Conservation (phyloP, 2,888 invertebrate genomes). For the Cryptocheilus praepositus region DNA sequence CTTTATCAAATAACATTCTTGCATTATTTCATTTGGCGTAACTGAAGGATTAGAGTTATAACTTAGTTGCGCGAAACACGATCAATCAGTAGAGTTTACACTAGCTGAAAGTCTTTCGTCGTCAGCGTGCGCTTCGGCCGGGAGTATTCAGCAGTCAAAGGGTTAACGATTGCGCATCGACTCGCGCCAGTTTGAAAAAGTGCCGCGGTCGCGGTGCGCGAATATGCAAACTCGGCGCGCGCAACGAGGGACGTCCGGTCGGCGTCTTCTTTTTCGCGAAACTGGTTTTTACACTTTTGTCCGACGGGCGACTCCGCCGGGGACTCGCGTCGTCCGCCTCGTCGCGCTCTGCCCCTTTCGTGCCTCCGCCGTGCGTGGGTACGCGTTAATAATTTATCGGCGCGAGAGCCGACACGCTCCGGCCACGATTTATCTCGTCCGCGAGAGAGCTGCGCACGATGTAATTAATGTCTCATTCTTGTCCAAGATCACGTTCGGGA, state of each 20-base stretch:
- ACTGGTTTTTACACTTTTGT: slow-evolving; percentile 54
- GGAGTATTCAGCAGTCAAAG: too few species aligned
- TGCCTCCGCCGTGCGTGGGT: slow-evolving; percentile 37
- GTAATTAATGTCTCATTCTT: slow-evolving; percentile 47
- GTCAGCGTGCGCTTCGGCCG: too few species aligned
- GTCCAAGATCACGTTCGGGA: background rate
- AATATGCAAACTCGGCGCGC: too few species aligned
- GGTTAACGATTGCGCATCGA: too few species aligned
- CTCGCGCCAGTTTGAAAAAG: too few species aligned
- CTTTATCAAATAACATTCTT: too few species aligned
- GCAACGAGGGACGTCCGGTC: background rate
- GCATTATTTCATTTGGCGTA: too few species aligned
- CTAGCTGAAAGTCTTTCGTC: too few species aligned
- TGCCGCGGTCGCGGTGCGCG: too few species aligned
- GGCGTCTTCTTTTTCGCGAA: slow-evolving; percentile 33
- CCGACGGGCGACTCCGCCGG: slow-evolving; percentile 18
- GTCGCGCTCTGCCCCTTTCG: background rate
- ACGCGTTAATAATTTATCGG: slow-evolving; percentile 52
- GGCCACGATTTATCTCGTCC: slow-evolving; percentile 44
- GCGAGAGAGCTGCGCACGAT: slow-evolving; percentile 27
- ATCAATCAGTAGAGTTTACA: too few species aligned
- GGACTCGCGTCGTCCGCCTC: background rate
- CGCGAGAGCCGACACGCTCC: slow-evolving; percentile 27
- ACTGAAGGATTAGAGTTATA: too few species aligned
- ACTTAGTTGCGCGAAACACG: too few species aligned